A percentile compares a stretch with the other conserved stretches of the same genome.
Evolutionary conservation across 2,888 invertebrate genomes (phyloP).

Genomic region (Dicranocentrus wangi): DNA sequence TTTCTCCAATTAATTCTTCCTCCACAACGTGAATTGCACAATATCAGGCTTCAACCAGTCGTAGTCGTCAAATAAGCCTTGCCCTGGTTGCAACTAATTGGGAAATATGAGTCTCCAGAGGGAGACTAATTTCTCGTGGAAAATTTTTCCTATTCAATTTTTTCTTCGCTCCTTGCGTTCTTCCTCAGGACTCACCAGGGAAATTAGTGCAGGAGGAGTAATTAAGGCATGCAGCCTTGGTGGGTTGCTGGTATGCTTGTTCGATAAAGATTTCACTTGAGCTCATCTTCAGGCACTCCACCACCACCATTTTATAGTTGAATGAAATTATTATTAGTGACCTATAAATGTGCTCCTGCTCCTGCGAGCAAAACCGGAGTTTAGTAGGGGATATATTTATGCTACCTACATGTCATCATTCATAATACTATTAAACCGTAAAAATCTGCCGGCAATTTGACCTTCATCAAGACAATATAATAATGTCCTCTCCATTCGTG

Average conservation of each 20-base stretch:
- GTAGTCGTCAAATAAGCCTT: too few relatives aligned
- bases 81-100: slow-evolving; percentile 45
- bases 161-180: background rate
- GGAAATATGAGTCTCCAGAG: slow-evolving; percentile 46
- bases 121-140: slow-evolving; percentile 20
- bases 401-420: too few relatives aligned
- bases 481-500: background rate
- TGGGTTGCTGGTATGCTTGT: too few relatives aligned
- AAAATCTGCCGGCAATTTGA: slow-evolving; percentile 55
- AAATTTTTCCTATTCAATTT: slow-evolving; percentile 16
- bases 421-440: too few relatives aligned
- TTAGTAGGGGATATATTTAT: background rate
- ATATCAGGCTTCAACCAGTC: too few relatives aligned
- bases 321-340: background rate
- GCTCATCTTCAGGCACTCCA: too few relatives aligned
- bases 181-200: background rate
- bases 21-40: too few relatives aligned
- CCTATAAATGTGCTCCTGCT: background rate
- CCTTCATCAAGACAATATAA: slow-evolving; percentile 32
- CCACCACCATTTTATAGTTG: background rate
- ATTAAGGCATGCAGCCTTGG: too few relatives aligned
- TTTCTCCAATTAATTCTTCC: too few relatives aligned
- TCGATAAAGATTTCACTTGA: too few relatives aligned
- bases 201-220: too few relatives aligned
- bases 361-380: background rate